phyloP scores from a whole-genome alignment of 2,113 vertebrate genomes.

The Serilophus lunatus region DNA sequence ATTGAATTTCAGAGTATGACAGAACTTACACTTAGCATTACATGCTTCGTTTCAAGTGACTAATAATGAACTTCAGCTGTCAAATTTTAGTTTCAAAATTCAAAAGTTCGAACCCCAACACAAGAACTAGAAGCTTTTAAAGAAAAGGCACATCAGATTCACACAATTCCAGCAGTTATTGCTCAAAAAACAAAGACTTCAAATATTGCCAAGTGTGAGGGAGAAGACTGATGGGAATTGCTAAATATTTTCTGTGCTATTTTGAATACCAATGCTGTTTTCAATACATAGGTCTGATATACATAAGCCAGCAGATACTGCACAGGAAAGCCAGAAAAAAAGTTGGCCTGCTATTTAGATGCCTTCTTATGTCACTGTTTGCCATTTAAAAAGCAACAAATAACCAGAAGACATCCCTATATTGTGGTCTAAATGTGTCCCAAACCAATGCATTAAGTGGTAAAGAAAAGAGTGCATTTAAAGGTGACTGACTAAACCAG shows the following conservation, averaged over 20 bases:
- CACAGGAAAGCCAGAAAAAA: conserved; percentile 8
- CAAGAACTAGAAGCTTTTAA: not conserved
- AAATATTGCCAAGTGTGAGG: not conserved
- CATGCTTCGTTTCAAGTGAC: not conserved
- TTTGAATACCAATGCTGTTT: not conserved
- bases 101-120: not conserved
- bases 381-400: not conserved
- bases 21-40: not conserved
- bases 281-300: not conserved
- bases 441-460: not conserved
- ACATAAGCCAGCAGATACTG: not conserved
- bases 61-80: not conserved
- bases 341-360: not conserved
- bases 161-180: not conserved
- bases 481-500: not conserved
- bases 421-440: not conserved
- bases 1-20: not conserved
- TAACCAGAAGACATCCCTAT: not conserved
- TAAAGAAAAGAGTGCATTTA: not conserved
- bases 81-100: not conserved
- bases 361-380: not conserved
- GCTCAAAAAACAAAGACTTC: not conserved
- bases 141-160: not conserved
- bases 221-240: not conserved
- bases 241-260: not conserved